phyloP scores from a whole-genome alignment of 2,888 invertebrate species.

The Camptogramma bilineatum region DNA sequence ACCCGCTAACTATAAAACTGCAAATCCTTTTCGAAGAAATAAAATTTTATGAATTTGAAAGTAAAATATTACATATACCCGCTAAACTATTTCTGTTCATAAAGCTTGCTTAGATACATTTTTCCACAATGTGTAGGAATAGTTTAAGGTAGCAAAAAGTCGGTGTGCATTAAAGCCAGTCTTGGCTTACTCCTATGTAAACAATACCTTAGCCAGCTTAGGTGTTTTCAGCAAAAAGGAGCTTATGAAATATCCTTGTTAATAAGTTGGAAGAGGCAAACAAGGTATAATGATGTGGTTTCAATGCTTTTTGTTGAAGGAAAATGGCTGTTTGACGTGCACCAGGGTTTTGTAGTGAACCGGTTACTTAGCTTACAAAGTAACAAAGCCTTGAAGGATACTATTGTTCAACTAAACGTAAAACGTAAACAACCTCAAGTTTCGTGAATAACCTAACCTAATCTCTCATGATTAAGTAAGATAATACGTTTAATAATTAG shows the following conservation, averaged over 20 bases:
- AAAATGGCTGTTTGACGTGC: slow-evolving; percentile 28
- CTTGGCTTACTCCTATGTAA: slow-evolving; percentile 9
- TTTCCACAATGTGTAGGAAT: neutral
- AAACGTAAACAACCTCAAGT: too few species aligned
- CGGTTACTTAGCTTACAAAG: slow-evolving; percentile 1
- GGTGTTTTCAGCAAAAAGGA: slow-evolving; percentile 20
- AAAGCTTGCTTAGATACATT: neutral
- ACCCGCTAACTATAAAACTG: too few species aligned
- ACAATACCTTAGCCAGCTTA: slow-evolving; percentile 26
- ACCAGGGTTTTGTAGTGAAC: slow-evolving; percentile 11
- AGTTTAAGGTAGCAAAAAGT: neutral
- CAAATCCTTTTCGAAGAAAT: too few species aligned
- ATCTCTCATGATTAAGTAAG: too few species aligned
- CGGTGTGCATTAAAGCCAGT: neutral
- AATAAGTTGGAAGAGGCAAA: slow-evolving; percentile 32
- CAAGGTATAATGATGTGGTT: slow-evolving; percentile 34
- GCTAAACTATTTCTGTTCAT: neutral
- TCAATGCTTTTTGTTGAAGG: slow-evolving; percentile 28
- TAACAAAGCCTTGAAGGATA: neutral
- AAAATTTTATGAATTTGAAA: too few species aligned
- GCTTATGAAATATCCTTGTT: slow-evolving; percentile 33
- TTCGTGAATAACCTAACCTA: too few species aligned
- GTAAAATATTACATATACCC: neutral
- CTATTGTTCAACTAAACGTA: neutral
- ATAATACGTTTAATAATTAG: too few species aligned